A percentile compares a stretch with the other conserved stretches of the same genome.
These are phyloP conservation scores for Periophthalmus modestus DNA, from an alignment of 2,113 vertebrate species.

Conservation along the genomic window DNA sequence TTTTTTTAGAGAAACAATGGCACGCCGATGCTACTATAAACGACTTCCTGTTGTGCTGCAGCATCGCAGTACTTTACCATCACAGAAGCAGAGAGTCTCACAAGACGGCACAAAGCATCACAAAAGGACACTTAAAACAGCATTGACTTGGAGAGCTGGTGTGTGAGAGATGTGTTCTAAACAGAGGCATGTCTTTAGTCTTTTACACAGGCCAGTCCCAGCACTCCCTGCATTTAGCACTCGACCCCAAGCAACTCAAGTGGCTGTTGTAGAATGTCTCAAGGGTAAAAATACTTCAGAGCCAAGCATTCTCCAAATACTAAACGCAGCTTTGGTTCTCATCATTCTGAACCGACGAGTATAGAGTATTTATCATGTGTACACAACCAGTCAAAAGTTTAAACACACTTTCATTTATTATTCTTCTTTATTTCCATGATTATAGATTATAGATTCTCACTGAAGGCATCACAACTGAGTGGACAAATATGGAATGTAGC, in stretches of 20 bases:
- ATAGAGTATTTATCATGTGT: neutral
- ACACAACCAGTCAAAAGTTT: too few relatives aligned
- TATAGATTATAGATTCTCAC: too few relatives aligned
- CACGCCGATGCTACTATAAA: constrained; percentile 55
- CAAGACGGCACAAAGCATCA: constrained; percentile 39
- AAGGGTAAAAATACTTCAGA: constrained; percentile 49
- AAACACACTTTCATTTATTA: too few relatives aligned
- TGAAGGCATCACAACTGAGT: too few relatives aligned
- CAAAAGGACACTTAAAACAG: constrained; percentile 59
- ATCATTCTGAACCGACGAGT: constrained; percentile 14
- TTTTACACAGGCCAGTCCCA: constrained; percentile 43
- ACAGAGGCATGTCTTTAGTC: constrained; percentile 56
- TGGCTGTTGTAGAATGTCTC: constrained; percentile 48
- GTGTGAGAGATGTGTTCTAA: constrained; percentile 56
- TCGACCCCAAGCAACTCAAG: constrained; percentile 48
- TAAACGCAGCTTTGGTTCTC: constrained; percentile 26
- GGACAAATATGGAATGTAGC: too few relatives aligned
- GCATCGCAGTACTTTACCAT: constrained; percentile 51
- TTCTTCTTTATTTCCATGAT: too few relatives aligned
- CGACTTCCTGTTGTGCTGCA: constrained; percentile 70
- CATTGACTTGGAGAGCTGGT: constrained; percentile 59
- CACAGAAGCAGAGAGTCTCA: constrained; percentile 31
- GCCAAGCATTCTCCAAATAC: constrained; percentile 29
- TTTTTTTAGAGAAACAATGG: constrained; percentile 71
- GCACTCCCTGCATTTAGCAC: constrained; percentile 56